Base-by-base conservation (phyloP, 2,113 vertebrate genomes). In the Semicossyphus pulcher region DNA sequence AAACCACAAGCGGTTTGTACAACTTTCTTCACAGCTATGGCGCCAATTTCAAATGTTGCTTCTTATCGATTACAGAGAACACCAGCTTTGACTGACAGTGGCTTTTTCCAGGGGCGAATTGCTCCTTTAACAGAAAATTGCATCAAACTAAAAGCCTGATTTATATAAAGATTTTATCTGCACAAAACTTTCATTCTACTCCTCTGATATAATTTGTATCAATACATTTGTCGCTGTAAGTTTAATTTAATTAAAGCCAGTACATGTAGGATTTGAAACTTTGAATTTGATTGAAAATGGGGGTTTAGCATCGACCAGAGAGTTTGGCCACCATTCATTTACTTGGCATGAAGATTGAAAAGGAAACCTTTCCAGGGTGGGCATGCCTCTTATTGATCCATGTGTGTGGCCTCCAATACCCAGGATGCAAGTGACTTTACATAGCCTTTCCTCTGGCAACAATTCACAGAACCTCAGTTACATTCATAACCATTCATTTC, bases 401-500 rank as follows among this genome's bases (percentile, higher is more conserved):
- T 37, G 15, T 57, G 67, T 67, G 39, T 73, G 61, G 45, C 20
- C 37, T 57, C 20, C 1, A 48, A 16, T 34, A 42, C 9, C 28
- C 9, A 66, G 39, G 29, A 18, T 76, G 20, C 29, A 36, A 37
- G 29, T 51, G 18, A 42, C 25, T 25, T 52, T 20, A 39, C 26
- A 26, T 16, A 23, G 12, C 53, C 42, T 54, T 65, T 56, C 23
- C 28, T 75, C 62, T 81, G 71, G 44, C 64, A 65, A 44, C 56
- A 73, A 51, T 65, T 83, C 42, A 77, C 47, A 76, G 37, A 83
- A 59, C 58, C 63, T 11, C 31, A 56, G 34, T 68, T 54, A 53
- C 66, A 83, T 71, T 78, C 70, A 81, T 62, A 68, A 71, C 25
- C 51, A 71, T 81, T 73, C 23, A 52, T 83, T 60, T 69, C 26